Conservation (phyloP, 2,888 invertebrate species). For the Phortica okadai region DNA sequence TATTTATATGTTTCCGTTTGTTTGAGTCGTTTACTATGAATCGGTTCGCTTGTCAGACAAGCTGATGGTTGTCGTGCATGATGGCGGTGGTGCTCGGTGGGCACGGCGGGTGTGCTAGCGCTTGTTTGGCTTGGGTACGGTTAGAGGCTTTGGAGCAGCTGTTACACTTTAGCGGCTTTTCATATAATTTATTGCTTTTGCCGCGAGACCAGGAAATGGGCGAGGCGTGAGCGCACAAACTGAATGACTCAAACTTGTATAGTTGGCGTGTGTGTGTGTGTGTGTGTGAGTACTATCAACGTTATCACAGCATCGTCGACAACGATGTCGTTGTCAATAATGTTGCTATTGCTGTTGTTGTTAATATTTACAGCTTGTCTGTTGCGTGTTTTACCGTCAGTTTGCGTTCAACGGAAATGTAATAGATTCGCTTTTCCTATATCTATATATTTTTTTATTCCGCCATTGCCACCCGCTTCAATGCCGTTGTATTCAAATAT, state of each 20-base stretch:
- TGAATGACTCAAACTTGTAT: constrained; percentile 23
- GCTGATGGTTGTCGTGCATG: not conserved
- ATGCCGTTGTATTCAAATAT: constrained; percentile 14
- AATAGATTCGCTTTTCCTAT: constrained; percentile 9
- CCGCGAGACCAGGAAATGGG: constrained; percentile 29
- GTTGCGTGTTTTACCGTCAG: constrained; percentile 13
- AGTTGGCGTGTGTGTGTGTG: constrained; percentile 45
- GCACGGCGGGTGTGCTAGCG: not conserved
- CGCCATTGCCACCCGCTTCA: not conserved
- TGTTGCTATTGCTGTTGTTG: constrained; percentile 20
- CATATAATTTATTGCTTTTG: constrained; percentile 66
- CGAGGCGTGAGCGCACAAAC: constrained; percentile 6
- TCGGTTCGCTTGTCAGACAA: constrained; percentile 3
- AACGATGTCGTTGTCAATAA: not conserved
- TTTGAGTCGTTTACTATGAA: constrained; percentile 23
- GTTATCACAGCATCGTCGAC: constrained; percentile 24
- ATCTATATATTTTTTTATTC: not conserved
- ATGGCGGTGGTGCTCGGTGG: not conserved
- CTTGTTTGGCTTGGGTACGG: not conserved
- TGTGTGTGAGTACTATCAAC: constrained; percentile 39
- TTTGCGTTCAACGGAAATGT: constrained; percentile 18
- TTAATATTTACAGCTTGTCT: constrained; percentile 32
- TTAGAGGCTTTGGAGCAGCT: constrained; percentile 53
- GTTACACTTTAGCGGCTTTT: constrained; percentile 70
- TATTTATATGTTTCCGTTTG: constrained; percentile 31